These are phyloP conservation scores for Oreocharis arfaki DNA, from an alignment of 2,113 vertebrate species.

Conservation along the genomic window DNA sequence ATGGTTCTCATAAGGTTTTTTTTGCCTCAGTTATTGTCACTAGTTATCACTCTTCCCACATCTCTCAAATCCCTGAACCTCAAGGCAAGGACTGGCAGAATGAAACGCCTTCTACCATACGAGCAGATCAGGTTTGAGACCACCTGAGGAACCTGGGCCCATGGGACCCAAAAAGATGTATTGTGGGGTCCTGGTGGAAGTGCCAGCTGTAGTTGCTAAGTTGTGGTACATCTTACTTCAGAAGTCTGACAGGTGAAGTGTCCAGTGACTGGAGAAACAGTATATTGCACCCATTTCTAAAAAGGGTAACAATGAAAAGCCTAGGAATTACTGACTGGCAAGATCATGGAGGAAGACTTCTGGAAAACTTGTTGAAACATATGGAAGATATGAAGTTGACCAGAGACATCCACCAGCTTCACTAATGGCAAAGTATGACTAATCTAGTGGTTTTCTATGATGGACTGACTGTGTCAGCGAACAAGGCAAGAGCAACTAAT, in stretches of 20 bases:
- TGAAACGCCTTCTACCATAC: background rate
- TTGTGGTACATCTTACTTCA: background rate
- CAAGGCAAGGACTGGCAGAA: background rate
- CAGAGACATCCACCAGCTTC: background rate
- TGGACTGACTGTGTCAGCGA: background rate
- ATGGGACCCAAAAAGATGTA: background rate
- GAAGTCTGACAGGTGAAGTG: background rate
- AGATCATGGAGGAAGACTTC: background rate
- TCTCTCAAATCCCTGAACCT: background rate
- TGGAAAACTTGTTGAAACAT: background rate
- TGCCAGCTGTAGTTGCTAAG: background rate
- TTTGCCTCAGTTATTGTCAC: background rate
- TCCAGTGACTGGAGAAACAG: background rate
- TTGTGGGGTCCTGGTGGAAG: background rate
- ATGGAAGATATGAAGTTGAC: background rate
- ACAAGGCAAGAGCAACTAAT: background rate
- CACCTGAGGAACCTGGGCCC: background rate
- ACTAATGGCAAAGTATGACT: background rate
- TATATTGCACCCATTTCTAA: background rate
- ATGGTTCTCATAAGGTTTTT: background rate
- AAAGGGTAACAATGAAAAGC: background rate
- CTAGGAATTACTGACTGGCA: background rate
- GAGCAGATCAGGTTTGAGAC: background rate
- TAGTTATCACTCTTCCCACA: background rate
- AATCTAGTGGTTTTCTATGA: background rate